Percentiles rank a stretch among this genome's conserved stretches.
Evolutionary conservation across 2,113 vertebrate genomes (phyloP).

Genomic region (Misgurnus anguillicaudatus): DNA sequence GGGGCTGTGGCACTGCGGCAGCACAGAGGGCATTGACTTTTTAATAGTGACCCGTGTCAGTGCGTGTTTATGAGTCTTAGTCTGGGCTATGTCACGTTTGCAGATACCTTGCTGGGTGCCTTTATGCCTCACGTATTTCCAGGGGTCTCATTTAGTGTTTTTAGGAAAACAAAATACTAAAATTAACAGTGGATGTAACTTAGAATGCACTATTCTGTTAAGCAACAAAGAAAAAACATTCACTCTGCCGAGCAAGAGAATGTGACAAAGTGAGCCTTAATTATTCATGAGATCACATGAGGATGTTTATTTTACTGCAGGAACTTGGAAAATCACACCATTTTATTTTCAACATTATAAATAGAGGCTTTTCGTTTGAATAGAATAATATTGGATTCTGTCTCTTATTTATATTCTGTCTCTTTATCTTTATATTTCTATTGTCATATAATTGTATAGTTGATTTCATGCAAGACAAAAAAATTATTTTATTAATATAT

Average conservation of each 20-base stretch:
- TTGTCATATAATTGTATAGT: no score
- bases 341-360: background rate
- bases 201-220: background rate
- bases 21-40: conserved; percentile 56
- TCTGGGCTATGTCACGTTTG: conserved; percentile 8
- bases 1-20: conserved; percentile 86
- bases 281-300: conserved; percentile 34
- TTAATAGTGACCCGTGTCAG: conserved; percentile 71
- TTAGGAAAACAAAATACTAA: background rate
- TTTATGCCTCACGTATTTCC: background rate
- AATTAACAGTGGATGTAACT: background rate
- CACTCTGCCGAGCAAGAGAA: conserved; percentile 4
- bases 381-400: no score
- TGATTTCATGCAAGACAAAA: no score
- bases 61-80: conserved; percentile 61
- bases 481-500: no score
- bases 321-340: background rate
- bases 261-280: conserved; percentile 26
- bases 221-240: background rate
- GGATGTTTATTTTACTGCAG: conserved; percentile 17
- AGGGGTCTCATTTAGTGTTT: background rate
- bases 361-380: no score
- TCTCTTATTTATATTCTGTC: no score
- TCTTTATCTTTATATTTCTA: no score
- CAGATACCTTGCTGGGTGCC: background rate